These are phyloP conservation scores for Aspidoscelis tigris DNA, from an alignment of 2,113 vertebrate species.

Conservation along the genomic window DNA sequence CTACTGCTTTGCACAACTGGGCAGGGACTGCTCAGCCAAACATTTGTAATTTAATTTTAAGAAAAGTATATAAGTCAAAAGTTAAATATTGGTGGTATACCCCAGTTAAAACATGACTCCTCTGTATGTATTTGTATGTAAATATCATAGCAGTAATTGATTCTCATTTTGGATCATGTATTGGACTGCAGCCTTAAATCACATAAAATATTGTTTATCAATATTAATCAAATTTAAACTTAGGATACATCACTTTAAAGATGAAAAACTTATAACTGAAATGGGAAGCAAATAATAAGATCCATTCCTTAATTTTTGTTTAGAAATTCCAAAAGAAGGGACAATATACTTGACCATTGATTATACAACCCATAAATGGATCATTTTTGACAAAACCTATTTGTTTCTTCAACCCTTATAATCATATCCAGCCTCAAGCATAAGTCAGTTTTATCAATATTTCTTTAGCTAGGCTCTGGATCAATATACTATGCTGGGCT, in stretches of 20 bases:
- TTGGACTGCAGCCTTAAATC: background rate
- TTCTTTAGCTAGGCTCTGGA: constrained; percentile 12
- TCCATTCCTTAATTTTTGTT: background rate
- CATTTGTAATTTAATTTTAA: background rate
- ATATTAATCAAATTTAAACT: background rate
- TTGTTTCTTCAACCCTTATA: constrained; percentile 28
- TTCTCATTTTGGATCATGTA: background rate
- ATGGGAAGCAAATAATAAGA: rapidly evolving
- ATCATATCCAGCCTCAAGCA: background rate
- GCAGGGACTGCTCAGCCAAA: background rate
- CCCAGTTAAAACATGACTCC: background rate
- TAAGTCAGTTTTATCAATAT: background rate
- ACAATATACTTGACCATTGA: background rate
- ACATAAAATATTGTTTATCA: background rate
- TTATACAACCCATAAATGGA: background rate
- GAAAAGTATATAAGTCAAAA: background rate
- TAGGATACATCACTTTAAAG: background rate
- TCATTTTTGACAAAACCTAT: constrained; percentile 6
- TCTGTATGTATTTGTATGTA: background rate
- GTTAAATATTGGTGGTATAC: too few species aligned
- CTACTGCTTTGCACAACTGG: background rate
- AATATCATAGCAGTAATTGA: background rate
- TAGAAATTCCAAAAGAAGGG: background rate
- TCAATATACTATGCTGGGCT: constrained; percentile 18
- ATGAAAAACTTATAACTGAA: background rate